phyloP scores from a whole-genome alignment of 1,140 invertebrate genomes.

The Drosophila repleta region DNA sequence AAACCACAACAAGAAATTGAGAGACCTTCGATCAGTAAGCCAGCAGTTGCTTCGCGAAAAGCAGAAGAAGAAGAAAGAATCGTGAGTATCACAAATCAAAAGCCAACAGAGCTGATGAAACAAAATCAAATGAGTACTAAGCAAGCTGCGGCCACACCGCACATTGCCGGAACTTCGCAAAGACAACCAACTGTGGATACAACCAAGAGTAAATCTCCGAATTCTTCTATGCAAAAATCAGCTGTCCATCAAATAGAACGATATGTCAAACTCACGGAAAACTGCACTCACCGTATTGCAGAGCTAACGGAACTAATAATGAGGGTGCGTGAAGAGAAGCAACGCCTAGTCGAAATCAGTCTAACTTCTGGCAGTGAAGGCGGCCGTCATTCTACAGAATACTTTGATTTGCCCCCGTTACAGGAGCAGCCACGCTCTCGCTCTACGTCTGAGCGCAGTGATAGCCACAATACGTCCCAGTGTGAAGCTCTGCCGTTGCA shows the following conservation, averaged over 20 bases:
- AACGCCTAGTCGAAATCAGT: slow-evolving; percentile 75
- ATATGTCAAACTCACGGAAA: slow-evolving; percentile 71
- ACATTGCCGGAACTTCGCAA: neutral
- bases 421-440: slow-evolving; percentile 27
- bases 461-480: slow-evolving; percentile 38
- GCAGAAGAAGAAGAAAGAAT: too few relatives aligned
- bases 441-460: slow-evolving; percentile 58
- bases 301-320: slow-evolving; percentile 74
- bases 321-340: slow-evolving; percentile 79
- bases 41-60: too few relatives aligned
- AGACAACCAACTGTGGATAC: neutral
- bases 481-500: slow-evolving; percentile 64
- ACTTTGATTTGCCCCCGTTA: slow-evolving; percentile 63
- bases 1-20: slow-evolving; percentile 3
- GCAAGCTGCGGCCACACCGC: neutral
- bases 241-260: slow-evolving; percentile 48
- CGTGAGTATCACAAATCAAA: too few relatives aligned
- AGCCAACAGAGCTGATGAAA: neutral
- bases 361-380: slow-evolving; percentile 75
- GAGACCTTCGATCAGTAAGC: neutral
- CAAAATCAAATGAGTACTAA: neutral
- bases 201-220: neutral
- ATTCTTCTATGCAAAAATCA: slow-evolving; percentile 10
- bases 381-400: slow-evolving; percentile 76
- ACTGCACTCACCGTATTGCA: slow-evolving; percentile 74